These are phyloP conservation scores for Catonia carolina DNA, from an alignment of 2,888 invertebrate species.

Conservation along the genomic window DNA sequence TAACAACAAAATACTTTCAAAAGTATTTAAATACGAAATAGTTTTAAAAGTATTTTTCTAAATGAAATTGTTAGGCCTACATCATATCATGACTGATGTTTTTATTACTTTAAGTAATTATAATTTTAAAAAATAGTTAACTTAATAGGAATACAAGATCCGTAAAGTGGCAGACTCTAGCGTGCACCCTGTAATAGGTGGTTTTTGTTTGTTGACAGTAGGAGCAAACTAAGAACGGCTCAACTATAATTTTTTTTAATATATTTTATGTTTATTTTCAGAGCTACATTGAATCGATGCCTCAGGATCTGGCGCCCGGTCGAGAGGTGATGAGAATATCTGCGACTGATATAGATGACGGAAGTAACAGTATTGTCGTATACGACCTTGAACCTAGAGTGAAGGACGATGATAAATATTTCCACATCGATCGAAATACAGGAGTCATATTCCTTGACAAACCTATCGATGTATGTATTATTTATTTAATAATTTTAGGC, in stretches of 20 bases:
- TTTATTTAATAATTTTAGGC: constrained; percentile 1
- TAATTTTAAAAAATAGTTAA: too few species aligned
- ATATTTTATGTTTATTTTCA: constrained; percentile 39
- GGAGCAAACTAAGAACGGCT: too few species aligned
- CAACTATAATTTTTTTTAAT: background rate
- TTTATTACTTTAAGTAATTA: too few species aligned
- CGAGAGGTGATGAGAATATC: constrained; percentile 82
- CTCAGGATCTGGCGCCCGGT: constrained; percentile 66
- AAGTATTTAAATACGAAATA: too few species aligned
- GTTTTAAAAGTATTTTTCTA: too few species aligned
- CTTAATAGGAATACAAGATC: too few species aligned
- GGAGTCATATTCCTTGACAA: constrained; percentile 74
- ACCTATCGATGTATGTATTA: constrained; percentile 57
- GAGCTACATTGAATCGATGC: constrained; percentile 68
- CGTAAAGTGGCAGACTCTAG: too few species aligned
- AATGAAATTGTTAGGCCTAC: too few species aligned
- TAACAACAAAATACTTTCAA: too few species aligned
- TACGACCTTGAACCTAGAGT: constrained; percentile 52
- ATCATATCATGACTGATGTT: too few species aligned
- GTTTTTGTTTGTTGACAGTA: too few species aligned
- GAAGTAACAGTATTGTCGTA: constrained; percentile 77
- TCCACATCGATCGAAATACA: constrained; percentile 71
- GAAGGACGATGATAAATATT: constrained; percentile 56
- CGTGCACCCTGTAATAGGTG: too few species aligned
- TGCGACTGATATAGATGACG: constrained; percentile 87